Percentiles rank a stretch among this genome's conserved stretches.
Evolutionary conservation across 2,113 vertebrate genomes (phyloP).

Genomic region (Chaetorhynchus papuensis): DNA sequence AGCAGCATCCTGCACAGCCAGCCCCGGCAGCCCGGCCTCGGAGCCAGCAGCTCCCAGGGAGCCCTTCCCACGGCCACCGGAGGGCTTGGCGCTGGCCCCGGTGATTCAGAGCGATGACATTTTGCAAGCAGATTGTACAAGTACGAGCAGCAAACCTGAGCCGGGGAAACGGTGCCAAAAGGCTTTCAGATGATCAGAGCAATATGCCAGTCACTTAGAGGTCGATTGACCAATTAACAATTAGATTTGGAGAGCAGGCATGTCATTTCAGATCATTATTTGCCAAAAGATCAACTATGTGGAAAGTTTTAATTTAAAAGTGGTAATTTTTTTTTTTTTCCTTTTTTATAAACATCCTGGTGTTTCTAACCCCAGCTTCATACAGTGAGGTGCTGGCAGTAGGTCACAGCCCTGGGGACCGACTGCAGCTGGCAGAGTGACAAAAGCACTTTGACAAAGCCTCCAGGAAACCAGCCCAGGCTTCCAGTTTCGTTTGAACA

Average conservation of each 20-base stretch:
- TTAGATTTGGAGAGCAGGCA: background rate
- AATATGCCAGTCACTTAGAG: slow-evolving; percentile 45
- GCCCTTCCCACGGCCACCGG: background rate
- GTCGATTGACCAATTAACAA: slow-evolving; percentile 50
- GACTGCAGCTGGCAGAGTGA: background rate
- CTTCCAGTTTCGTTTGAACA: background rate
- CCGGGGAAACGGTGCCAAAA: background rate
- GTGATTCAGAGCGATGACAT: slow-evolving; percentile 48
- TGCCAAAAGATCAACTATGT: slow-evolving; percentile 10
- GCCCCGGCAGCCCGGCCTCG: background rate
- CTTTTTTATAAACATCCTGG: background rate
- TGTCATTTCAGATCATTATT: background rate
- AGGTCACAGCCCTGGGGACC: background rate
- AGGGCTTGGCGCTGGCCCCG: background rate
- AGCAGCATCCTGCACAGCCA: background rate
- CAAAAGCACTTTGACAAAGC: background rate
- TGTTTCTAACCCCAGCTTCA: background rate
- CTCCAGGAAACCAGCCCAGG: background rate
- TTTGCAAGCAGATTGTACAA: slow-evolving; percentile 35
- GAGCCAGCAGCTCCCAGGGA: background rate
- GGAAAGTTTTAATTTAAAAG: slow-evolving; percentile 23
- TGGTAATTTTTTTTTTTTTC: background rate
- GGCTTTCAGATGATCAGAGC: slow-evolving; percentile 35
- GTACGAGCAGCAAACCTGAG: slow-evolving; percentile 23
- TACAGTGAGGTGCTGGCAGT: background rate